These are phyloP conservation scores for Mormyrops boulengeri DNA, from an alignment of 2,797 vertebrate species.

Conservation along the genomic window DNA sequence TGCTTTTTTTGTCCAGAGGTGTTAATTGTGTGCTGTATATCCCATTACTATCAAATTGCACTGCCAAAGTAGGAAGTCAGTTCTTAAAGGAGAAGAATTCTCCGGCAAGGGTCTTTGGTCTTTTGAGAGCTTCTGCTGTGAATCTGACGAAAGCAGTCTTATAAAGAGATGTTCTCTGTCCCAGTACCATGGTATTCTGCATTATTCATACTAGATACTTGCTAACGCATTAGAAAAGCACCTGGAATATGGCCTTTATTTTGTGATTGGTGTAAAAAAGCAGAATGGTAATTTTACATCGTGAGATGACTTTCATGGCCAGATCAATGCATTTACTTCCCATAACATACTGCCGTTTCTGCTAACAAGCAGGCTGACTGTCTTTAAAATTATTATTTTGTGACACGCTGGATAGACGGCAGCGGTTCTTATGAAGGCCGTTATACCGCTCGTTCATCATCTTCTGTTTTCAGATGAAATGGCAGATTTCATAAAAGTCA, in stretches of 20 bases:
- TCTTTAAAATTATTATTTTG: background rate
- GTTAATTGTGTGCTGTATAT: background rate
- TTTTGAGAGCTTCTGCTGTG: constrained; percentile 29
- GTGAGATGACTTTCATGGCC: background rate
- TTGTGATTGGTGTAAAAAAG: constrained; percentile 10
- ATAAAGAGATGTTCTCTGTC: background rate
- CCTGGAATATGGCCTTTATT: constrained; percentile 25
- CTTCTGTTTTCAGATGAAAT: background rate
- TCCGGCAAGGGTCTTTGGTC: constrained; percentile 20
- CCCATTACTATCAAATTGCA: background rate
- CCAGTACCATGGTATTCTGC: background rate
- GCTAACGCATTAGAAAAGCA: constrained; percentile 18
- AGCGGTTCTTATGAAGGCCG: background rate
- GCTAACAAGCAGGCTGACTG: background rate
- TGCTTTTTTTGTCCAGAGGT: background rate
- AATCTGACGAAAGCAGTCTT: background rate
- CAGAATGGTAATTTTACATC: background rate
- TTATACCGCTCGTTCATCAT: background rate
- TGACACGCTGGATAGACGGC: background rate
- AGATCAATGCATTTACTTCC: background rate
- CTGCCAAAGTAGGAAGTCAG: background rate
- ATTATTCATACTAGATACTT: constrained; percentile 28
- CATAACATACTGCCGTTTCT: background rate
- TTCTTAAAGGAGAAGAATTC: background rate
- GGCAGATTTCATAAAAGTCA: background rate